Evolutionary conservation across 2,113 vertebrate genomes (phyloP).

Genomic region (Bujurquina vittata): DNA sequence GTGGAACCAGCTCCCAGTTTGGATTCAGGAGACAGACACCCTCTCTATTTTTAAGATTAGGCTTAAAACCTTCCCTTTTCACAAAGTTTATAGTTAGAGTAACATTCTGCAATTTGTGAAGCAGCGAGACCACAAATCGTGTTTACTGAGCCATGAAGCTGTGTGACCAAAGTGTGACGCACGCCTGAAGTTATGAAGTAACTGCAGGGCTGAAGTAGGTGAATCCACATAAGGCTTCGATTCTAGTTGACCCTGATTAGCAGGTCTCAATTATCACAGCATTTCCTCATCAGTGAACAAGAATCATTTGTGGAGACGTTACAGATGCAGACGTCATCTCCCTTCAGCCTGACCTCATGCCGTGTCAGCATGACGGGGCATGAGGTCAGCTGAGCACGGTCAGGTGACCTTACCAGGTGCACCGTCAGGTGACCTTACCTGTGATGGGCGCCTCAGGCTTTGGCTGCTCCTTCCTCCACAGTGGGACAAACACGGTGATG

Average conservation of each 20-base stretch:
- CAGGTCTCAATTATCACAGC: neutral
- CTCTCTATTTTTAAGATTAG: no score
- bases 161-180: neutral
- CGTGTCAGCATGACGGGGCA: neutral
- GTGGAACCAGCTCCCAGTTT: no score
- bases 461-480: conserved; percentile 89
- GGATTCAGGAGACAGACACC: no score
- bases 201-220: neutral
- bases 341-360: neutral
- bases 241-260: neutral
- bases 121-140: neutral
- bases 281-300: neutral
- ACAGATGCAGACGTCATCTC: neutral
- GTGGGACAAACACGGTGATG: conserved; percentile 92
- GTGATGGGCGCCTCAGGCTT: conserved; percentile 85
- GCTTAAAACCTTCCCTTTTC: no score
- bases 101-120: neutral
- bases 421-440: conserved; percentile 75
- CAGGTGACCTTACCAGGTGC: conserved; percentile 79
- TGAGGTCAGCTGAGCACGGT: neutral
- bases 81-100: no score
- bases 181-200: neutral
- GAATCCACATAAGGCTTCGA: neutral
- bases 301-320: neutral
- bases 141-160: neutral